phyloP scores from a whole-genome alignment of 2,113 vertebrate genomes.

The Nicator chloris region DNA sequence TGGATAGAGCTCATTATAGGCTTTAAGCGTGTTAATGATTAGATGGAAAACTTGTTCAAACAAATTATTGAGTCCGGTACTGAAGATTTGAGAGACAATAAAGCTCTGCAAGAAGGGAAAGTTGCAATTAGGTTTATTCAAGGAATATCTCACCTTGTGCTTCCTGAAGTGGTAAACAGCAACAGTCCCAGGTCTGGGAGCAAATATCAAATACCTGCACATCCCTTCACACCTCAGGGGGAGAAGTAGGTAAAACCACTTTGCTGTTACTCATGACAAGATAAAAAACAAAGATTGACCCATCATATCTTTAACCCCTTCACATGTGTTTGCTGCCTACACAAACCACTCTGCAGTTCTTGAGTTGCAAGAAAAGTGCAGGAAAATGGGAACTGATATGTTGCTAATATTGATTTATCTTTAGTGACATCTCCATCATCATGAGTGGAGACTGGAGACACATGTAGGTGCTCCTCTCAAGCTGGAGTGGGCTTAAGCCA shows the following conservation, averaged over 20 bases:
- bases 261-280: background rate
- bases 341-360: background rate
- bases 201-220: background rate
- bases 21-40: background rate
- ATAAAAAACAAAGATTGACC: background rate
- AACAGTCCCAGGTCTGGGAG: background rate
- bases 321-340: background rate
- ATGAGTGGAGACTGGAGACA: background rate
- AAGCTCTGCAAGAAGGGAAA: background rate
- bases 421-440: background rate
- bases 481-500: background rate
- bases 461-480: background rate
- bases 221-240: accelerated
- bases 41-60: slow-evolving; percentile 25
- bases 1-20: background rate
- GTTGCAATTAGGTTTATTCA: background rate
- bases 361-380: background rate
- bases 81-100: background rate
- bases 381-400: background rate
- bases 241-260: background rate
- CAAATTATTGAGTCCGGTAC: background rate
- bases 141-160: background rate
- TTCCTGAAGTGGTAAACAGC: background rate
- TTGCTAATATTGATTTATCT: background rate
- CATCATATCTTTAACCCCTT: background rate